phyloP scores from a whole-genome alignment of 2,888 invertebrate genomes.

The Limnephilus marmoratus region DNA sequence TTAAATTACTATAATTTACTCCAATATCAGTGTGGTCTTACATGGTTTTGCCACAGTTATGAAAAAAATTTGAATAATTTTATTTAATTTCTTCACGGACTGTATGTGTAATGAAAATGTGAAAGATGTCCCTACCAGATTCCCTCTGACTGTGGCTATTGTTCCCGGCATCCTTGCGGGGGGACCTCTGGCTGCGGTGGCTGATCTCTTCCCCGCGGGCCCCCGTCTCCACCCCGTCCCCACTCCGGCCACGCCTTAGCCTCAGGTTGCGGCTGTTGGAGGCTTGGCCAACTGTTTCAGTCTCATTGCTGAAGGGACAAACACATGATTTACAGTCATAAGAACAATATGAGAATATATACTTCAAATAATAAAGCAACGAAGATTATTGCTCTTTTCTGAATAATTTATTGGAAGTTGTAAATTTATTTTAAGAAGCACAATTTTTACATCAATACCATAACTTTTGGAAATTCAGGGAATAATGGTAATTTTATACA shows the following conservation, averaged over 20 bases:
- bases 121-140: constrained; percentile 70
- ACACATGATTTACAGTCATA: neutral
- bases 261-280: constrained; percentile 56
- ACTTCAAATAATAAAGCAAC: neutral
- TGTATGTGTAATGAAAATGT: too few relatives aligned
- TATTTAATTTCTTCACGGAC: too few relatives aligned
- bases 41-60: too few relatives aligned
- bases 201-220: constrained; percentile 69
- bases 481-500: too few relatives aligned
- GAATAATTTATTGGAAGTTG: neutral
- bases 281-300: constrained; percentile 55
- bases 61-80: too few relatives aligned
- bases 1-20: too few relatives aligned
- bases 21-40: too few relatives aligned
- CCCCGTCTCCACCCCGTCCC: constrained; percentile 62
- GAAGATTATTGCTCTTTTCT: too few relatives aligned
- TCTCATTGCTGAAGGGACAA: constrained; percentile 41
- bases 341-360: neutral
- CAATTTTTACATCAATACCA: too few relatives aligned
- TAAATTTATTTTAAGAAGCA: neutral
- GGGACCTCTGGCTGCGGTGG: constrained; percentile 67
- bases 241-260: constrained; percentile 54
- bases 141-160: constrained; percentile 73
- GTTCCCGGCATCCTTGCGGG: constrained; percentile 68
- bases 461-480: neutral